These are phyloP conservation scores for Drosophila meridionalis DNA, from an alignment of 2,888 invertebrate species.

Conservation along the genomic window DNA sequence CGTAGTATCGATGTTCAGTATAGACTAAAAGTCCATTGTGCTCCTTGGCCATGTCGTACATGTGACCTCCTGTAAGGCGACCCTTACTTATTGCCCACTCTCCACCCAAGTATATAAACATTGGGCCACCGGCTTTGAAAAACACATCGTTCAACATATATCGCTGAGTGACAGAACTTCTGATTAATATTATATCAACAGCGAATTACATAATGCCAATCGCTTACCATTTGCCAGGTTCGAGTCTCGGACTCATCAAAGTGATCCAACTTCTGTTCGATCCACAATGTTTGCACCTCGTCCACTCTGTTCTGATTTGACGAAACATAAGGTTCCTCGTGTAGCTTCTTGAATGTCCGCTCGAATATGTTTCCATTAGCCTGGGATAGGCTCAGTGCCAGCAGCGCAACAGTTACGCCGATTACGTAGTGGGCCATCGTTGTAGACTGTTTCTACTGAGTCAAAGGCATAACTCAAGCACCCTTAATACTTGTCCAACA, in stretches of 20 bases:
- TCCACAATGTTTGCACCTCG: slow-evolving; percentile 83
- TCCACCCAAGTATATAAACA: slow-evolving; percentile 89
- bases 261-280: slow-evolving; percentile 87
- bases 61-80: slow-evolving; percentile 87
- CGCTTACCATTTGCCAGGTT: slow-evolving; percentile 86
- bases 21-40: slow-evolving; percentile 89
- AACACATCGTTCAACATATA: slow-evolving; percentile 86
- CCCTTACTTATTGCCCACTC: slow-evolving; percentile 89
- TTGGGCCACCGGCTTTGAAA: slow-evolving; percentile 86
- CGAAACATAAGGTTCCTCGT: slow-evolving; percentile 85
- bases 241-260: slow-evolving; percentile 86
- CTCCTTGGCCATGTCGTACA: slow-evolving; percentile 87
- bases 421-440: slow-evolving; percentile 50
- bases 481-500: slow-evolving; percentile 18
- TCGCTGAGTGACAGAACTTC: slow-evolving; percentile 75
- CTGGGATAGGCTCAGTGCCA: slow-evolving; percentile 27
- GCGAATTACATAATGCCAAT: slow-evolving; percentile 17
- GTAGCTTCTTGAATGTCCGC: slow-evolving; percentile 73
- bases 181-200: neutral
- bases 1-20: slow-evolving; percentile 94
- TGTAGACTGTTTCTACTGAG: slow-evolving; percentile 44
- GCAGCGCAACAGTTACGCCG: slow-evolving; percentile 36
- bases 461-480: slow-evolving; percentile 4
- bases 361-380: slow-evolving; percentile 66
- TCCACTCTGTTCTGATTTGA: slow-evolving; percentile 55